Base-by-base conservation (phyloP, 2,888 invertebrate species). In the Leuctra nigra region DNA sequence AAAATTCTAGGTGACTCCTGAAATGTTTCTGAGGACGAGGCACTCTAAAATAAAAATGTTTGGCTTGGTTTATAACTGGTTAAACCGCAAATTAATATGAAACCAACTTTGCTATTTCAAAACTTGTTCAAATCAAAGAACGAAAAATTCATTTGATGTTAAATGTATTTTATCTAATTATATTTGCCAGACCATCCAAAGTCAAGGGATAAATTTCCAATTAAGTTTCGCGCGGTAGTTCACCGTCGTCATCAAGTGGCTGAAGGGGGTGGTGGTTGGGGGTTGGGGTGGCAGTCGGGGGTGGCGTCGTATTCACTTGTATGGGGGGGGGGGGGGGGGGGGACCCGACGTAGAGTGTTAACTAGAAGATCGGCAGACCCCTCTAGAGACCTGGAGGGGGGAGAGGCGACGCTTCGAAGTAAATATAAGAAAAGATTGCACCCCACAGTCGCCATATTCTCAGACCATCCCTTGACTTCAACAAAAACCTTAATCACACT, bases 181-280 rank as follows among this genome's bases (percentile, higher is more conserved):
- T 22, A 44, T n/a, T 44, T 23, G 41, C 44, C 22, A 20, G 20
- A 23, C 23, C 44, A 44, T 23, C 44, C 6, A 44, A 44, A 44
- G 44, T 44, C 44, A 44, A 44, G 22, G 23, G 23, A 44, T 44
- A 44, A 44, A 44, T 44, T 22, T 44, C 44, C 44, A 22, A 44
- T 44, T 44, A 44, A 23, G 44, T 44, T 44, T 23, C 22, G 44
- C 44, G 23, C 6, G 44, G 44, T 44, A 44, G 44, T 44, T 44
- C 44, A 20, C 22, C 44, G 23, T 20, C 44, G 44, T 44, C 44
- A 23, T 44, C 44, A 44, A 44, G 44, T 44, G 44, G 44, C 44
- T 44, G 4, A n/a, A 22, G 23, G 39, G 39, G 39, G n/a, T n/a
- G 39, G 39, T 14, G 39, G 16, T 3, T 39, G 39, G 39, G 39